Evolutionary conservation across 2,888 invertebrate genomes (phyloP), one percentile per base, ranked within the genome.

Genomic region (Cacoxenus indagator): DNA sequence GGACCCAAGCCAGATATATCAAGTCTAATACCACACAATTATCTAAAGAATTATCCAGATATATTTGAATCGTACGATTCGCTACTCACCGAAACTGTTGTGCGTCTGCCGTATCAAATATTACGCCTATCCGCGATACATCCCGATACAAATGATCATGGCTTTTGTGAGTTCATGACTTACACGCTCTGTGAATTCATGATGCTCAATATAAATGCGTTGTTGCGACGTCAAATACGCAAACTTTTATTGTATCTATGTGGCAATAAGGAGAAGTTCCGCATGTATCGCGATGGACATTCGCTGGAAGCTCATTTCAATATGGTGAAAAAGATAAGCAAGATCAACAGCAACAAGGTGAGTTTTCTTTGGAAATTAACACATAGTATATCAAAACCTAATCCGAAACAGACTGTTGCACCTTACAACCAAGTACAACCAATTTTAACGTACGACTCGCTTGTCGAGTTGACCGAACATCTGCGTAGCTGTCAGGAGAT

Each of bases 401-500:
- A 22, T 46, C n/a, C 17, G 26, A 61, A 24, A 14, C 31, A 80
- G 82, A 81, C 66, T 19, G 80, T 80, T 0, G 83, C 80, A 4
- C 80, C 80, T 0, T 80, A 80, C 27, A 85, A 85, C 73, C 73
- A 82, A 61, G 76, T 85, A 73, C 82, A 85, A 2, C 86, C 88
- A 1, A 86, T 93, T 73, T 90, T 96, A 17, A 92, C 94, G 0
- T 98, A 98, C 83, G 97, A 98, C 87, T 93, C 94, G 4, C 91
- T 98, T n/a, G 97, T 98, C 4, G 95, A 95, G 76, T 91, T 98
- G 68, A 96, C 98, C 83, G 98, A 98, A 80, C 97, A 98, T 87
- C 90, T 99, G 72, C 97, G 98, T 87, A 94, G 95, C 4, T 97
- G 98, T 81, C 93, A 95, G 64, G 98, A 99, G 87, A 95, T 98